These are phyloP conservation scores for Ameiurus melas DNA, from an alignment of 2,113 vertebrate species.

Conservation along the genomic window DNA sequence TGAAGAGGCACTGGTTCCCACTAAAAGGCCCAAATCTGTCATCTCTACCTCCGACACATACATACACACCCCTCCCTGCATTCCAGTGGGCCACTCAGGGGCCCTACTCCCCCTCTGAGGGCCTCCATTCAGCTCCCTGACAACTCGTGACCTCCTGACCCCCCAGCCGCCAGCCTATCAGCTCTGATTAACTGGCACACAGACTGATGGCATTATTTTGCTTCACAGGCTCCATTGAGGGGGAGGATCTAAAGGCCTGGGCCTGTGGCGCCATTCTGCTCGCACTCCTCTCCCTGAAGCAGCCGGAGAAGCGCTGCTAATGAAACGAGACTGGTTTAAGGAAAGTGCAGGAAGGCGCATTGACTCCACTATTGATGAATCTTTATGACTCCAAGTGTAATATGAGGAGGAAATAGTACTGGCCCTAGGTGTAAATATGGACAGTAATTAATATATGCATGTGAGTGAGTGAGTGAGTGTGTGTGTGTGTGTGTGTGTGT, in stretches of 20 bases:
- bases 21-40: slow-evolving; percentile 59
- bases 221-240: slow-evolving; percentile 81
- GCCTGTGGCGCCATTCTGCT: slow-evolving; percentile 76
- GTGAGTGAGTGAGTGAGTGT: slow-evolving; percentile 49
- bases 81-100: slow-evolving; percentile 54
- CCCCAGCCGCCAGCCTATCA: slow-evolving; percentile 82
- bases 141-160: slow-evolving; percentile 79
- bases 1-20: slow-evolving; percentile 46
- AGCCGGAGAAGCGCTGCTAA: slow-evolving; percentile 66
- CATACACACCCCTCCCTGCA: slow-evolving; percentile 53
- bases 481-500: slow-evolving; percentile 50
- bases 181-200: slow-evolving; percentile 81
- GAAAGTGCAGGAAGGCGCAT: slow-evolving; percentile 52
- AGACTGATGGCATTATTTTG: slow-evolving; percentile 88
- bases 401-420: slow-evolving; percentile 27
- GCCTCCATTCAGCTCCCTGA: slow-evolving; percentile 85
- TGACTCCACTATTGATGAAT: slow-evolving; percentile 6
- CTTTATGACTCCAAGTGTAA: slow-evolving; percentile 25
- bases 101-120: slow-evolving; percentile 54
- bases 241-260: slow-evolving; percentile 77
- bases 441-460: slow-evolving; percentile 36
- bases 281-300: slow-evolving; percentile 67
- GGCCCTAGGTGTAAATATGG: slow-evolving; percentile 28
- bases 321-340: slow-evolving; percentile 58
- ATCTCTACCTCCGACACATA: slow-evolving; percentile 57